Conservation (phyloP, 2,797 vertebrate species). For the Muscicapa comitata region DNA sequence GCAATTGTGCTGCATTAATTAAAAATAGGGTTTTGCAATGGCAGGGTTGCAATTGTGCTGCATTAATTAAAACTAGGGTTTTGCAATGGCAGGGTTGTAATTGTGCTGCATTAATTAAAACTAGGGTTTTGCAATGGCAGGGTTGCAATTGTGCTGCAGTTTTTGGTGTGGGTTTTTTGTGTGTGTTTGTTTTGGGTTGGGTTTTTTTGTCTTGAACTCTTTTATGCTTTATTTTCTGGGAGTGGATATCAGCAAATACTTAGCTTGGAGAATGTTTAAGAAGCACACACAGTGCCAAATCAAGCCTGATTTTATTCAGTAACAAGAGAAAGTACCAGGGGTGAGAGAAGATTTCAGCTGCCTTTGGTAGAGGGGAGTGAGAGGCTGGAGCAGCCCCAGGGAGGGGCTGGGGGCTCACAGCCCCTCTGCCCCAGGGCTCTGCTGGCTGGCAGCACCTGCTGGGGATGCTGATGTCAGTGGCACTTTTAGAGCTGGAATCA, state of each 20-base stretch:
- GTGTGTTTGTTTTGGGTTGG: background rate
- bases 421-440: too few relatives aligned
- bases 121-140: background rate
- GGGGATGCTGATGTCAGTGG: background rate
- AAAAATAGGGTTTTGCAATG: background rate
- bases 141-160: background rate
- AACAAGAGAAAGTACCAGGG: background rate
- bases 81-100: background rate
- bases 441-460: background rate
- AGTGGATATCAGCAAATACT: background rate
- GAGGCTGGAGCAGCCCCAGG: background rate
- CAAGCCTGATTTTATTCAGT: background rate
- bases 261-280: background rate
- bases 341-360: background rate
- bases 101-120: background rate
- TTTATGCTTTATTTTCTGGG: background rate
- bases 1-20: background rate
- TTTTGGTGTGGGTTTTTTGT: background rate
- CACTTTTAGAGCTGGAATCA: background rate
- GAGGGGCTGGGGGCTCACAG: too few relatives aligned
- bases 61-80: background rate
- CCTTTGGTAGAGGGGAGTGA: background rate
- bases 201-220: background rate
- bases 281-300: background rate
- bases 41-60: background rate